Conservation (phyloP, 2,113 vertebrate genomes). For the Seriola dumerili region DNA sequence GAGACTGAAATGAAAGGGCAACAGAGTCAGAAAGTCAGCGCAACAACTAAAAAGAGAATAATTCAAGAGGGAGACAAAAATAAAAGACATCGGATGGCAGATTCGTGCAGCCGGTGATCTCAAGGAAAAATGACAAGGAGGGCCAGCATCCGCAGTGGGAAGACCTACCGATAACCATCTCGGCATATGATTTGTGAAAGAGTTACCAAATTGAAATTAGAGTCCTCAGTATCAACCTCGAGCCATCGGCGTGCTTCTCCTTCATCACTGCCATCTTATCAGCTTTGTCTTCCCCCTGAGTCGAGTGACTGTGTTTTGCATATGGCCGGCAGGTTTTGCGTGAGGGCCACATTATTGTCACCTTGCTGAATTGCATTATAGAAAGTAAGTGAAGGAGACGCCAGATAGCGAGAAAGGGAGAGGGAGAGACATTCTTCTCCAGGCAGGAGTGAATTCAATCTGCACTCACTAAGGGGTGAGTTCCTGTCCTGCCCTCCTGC, state of each 20-base stretch:
- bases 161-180: conserved; percentile 15
- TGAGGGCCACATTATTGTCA: conserved; percentile 80
- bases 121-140: background rate
- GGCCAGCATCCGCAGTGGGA: background rate
- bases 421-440: conserved; percentile 37
- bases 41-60: conserved; percentile 18
- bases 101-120: background rate
- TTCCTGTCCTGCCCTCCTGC: conserved; percentile 42
- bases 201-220: conserved; percentile 38
- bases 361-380: conserved; percentile 80
- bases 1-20: conserved; percentile 1
- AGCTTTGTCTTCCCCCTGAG: conserved; percentile 12
- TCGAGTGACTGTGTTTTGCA: conserved; percentile 71
- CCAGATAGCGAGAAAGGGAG: conserved; percentile 18
- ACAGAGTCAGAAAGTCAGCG: background rate
- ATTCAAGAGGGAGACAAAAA: conserved; percentile 1
- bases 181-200: conserved; percentile 48
- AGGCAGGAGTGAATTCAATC: conserved; percentile 53
- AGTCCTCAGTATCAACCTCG: conserved; percentile 34
- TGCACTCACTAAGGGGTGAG: conserved; percentile 34
- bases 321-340: conserved; percentile 75
- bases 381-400: conserved; percentile 48
- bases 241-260: conserved; percentile 26
- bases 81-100: background rate
- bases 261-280: conserved; percentile 59